Base-by-base conservation (phyloP, 2,113 vertebrate genomes). In the Neotoma lepida region DNA sequence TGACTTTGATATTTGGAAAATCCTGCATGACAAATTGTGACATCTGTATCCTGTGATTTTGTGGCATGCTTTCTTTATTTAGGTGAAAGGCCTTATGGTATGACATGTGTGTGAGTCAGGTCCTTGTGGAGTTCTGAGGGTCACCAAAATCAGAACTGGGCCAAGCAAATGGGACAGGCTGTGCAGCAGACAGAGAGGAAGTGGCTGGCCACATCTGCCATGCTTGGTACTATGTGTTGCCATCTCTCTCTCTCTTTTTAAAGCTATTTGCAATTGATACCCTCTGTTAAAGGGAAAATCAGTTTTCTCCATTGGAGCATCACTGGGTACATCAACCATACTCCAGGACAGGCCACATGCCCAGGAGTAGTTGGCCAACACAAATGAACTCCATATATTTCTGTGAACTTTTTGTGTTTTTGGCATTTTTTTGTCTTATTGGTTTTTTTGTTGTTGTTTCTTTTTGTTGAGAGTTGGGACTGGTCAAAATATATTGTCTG, bases 121-220 rank as follows among this genome's bases (percentile, higher is more conserved):
- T 33, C 22, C 10, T 28, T 12, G 5, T n/a, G 39, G 39, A 2
- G 8, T 80, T 46, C 15, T 6, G 2, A 26, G 49, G 15, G 1
- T 15, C 8, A 39, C 41, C 71, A 4, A 17, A 63, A 33, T 17
- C 14, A 73, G 70, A 88, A 68, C n/a, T 84, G n/a, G 35, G 51
- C 18, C 18, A 56, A n/a, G 77, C 49, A n/a, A 24, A 54, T 4
- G 18, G 56, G 80, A 61, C 24, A 13, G 4, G 22, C 24, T 41
- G n/a, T 41, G n/a, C 13, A 61, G 20, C 24, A 61, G n/a, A 56
- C 49, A 80, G 56, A 82, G 54, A 56, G 41, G 39, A 46, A 2
- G 30, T 0, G 0, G 6, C 33, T 64, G 81, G 17, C 44, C 46
- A n/a, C 3, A 14, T 58, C 39, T 0, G 1, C 1, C 54, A 54